phyloP scores from a whole-genome alignment of 1,140 invertebrate species.

The Diuraphis noxia region DNA sequence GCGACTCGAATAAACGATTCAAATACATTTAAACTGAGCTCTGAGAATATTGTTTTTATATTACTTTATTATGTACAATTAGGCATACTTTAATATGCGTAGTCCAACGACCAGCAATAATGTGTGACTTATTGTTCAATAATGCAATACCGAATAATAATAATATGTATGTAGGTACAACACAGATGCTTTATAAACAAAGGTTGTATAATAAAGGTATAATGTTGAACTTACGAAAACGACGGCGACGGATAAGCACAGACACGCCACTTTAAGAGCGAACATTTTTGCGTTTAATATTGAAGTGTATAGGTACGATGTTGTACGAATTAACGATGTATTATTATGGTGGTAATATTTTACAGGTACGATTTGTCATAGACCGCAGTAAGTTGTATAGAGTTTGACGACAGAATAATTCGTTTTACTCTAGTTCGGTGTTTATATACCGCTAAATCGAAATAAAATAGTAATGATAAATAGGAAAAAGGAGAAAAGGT shows the following conservation, averaged over 20 bases:
- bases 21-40: neutral
- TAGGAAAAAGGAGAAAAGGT: neutral
- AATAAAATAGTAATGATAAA: neutral
- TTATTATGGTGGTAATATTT: neutral
- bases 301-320: neutral
- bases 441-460: neutral
- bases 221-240: constrained; percentile 20
- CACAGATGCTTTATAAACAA: no score
- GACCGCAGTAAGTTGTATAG: neutral
- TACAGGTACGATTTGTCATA: neutral
- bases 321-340: neutral
- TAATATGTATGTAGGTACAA: no score
- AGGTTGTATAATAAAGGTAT: neutral
- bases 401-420: neutral
- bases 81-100: neutral
- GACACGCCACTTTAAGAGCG: neutral
- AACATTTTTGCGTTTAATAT: neutral
- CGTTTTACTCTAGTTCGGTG: neutral
- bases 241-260: neutral
- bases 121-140: neutral
- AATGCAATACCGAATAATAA: neutral
- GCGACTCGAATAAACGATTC: neutral
- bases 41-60: neutral
- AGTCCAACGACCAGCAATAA: neutral
- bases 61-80: neutral